These are phyloP conservation scores for Malacoctenus gilli DNA, from an alignment of 2,797 vertebrate genomes.

Conservation along the genomic window DNA sequence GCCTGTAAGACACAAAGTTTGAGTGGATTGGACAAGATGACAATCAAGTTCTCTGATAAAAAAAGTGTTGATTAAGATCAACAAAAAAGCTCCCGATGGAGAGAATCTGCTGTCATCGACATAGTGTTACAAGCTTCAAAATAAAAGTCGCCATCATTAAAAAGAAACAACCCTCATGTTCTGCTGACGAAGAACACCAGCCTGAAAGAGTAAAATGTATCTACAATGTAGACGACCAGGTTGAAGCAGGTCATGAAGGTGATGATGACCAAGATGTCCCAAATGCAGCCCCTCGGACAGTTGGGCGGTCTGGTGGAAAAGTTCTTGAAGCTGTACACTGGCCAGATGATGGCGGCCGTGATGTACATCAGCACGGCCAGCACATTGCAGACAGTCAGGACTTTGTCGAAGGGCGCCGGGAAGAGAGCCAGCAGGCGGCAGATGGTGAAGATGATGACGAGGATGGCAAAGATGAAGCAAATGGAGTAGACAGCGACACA, in stretches of 20 bases:
- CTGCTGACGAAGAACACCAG: slow-evolving; percentile 78
- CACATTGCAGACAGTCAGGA: slow-evolving; percentile 80
- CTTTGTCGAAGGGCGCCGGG: slow-evolving; percentile 78
- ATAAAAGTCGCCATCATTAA: neutral
- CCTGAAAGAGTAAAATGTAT: slow-evolving; percentile 83
- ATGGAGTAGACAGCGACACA: slow-evolving; percentile 85
- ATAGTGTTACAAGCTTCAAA: no score
- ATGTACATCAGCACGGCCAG: slow-evolving; percentile 86
- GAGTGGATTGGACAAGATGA: no score
- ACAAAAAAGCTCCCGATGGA: no score
- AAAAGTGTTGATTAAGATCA: no score
- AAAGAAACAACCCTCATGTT: slow-evolving; percentile 46
- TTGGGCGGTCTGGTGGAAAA: rapidly evolving
- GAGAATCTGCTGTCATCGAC: no score
- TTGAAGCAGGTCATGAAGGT: slow-evolving; percentile 86
- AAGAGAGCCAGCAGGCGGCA: slow-evolving; percentile 78
- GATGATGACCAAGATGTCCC: slow-evolving; percentile 77
- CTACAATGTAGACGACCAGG: slow-evolving; percentile 84
- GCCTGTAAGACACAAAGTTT: no score
- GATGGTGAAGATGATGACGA: slow-evolving; percentile 85
- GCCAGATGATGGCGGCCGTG: slow-evolving; percentile 86
- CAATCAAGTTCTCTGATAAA: no score
- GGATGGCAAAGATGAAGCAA: slow-evolving; percentile 84
- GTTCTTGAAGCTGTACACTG: slow-evolving; percentile 79
- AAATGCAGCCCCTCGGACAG: rapidly evolving